Base-by-base conservation (phyloP, 1,140 invertebrate species). In the Drosophila sechellia region DNA sequence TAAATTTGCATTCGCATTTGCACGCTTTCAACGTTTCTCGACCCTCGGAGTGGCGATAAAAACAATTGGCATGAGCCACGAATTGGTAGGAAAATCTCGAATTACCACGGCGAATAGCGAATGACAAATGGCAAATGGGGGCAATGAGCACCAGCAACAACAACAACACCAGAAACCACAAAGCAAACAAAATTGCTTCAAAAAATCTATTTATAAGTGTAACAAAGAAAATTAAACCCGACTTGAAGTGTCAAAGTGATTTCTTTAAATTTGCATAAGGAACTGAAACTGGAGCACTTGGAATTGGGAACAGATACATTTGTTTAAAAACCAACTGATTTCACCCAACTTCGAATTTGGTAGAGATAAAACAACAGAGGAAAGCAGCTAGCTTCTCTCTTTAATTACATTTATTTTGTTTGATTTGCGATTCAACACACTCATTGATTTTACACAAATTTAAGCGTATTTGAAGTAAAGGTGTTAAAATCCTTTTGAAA, bases 1-100 rank as follows among this genome's bases (percentile, higher is more conserved):
- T 89, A 69, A 89, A 89, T 89, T 87, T 89, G 84, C 79, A 84
- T 87, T 83, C 79, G 77, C 89, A 77, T 87, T 89, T 87, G 85
- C 85, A 89, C 80, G 84, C 85, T 89, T 84, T 80, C 84, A 87
- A 87, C 83, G 74, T 76, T 55, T 39, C 55, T 34, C 40, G 64
- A 34, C 57, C 60, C 54, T 22, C 20, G 20, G 34, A 34, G 56
- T 39, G 49, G 57, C 55, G 63, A 81, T 65, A 86, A 86, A 81
- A 81, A 87, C 81, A 86, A 86, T 87, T 87, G 83, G 84, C 83
- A 87, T 86, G 76, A 83, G 76, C 84, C 83, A 84, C 65, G 55
- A 70, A 70, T 57, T 70, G 55, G 55, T 55, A 43, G 56, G 66
- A 43, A 56, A 58, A 68, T 61, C 58, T 70, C 45, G 58, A 59